A percentile compares a stretch with the other conserved stretches of the same genome.
phyloP scores from a whole-genome alignment of 2,797 vertebrate species.

The Oreortyx pictus region DNA sequence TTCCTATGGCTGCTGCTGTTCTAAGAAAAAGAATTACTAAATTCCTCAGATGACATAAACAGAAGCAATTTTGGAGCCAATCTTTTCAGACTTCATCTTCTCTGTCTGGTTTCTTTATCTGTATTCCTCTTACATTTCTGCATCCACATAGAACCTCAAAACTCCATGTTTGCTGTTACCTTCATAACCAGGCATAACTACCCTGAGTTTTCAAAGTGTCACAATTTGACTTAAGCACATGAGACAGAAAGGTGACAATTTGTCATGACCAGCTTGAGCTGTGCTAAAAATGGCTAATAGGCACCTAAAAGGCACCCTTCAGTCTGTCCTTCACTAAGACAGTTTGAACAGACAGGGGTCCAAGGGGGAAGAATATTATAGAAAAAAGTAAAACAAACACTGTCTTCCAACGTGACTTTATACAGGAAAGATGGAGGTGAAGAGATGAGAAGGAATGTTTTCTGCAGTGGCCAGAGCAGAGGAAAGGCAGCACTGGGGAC shows the following conservation, averaged over 20 bases:
- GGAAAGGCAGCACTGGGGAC: neutral
- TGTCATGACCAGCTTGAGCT: neutral
- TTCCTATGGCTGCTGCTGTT: neutral
- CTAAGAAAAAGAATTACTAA: neutral
- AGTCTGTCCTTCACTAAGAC: neutral
- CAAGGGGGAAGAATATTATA: neutral
- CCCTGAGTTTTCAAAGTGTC: neutral
- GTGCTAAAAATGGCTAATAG: neutral
- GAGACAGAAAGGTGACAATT: neutral
- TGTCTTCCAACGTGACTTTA: neutral
- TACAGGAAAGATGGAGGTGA: neutral
- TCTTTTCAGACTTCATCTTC: neutral
- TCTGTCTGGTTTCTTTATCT: neutral
- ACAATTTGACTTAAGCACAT: neutral
- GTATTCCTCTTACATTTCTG: neutral
- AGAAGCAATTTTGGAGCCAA: neutral
- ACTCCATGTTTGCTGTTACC: neutral
- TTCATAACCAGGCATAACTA: rapidly evolving
- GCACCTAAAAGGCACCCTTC: neutral
- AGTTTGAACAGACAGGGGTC: neutral
- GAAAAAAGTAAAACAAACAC: neutral
- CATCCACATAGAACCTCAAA: neutral
- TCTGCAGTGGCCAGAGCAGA: neutral
- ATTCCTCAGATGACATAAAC: neutral
- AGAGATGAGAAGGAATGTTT: neutral